A percentile compares a stretch with the other conserved stretches of the same genome.
phyloP scores from a whole-genome alignment of 2,113 vertebrate genomes.

The Lycaon pictus region DNA sequence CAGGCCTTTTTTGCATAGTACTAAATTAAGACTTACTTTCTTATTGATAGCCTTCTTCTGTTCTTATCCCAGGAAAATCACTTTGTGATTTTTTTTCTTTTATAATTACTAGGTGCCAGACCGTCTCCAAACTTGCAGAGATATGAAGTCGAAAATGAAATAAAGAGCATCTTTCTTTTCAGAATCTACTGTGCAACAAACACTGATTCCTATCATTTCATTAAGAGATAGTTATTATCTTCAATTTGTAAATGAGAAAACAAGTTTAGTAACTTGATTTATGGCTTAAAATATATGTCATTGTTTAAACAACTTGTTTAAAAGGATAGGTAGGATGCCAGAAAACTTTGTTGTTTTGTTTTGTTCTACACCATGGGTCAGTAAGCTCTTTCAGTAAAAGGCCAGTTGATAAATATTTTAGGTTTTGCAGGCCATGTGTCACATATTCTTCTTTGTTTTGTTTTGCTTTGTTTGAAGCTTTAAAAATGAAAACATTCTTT shows the following conservation, averaged over 20 bases:
- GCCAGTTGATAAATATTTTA: not conserved
- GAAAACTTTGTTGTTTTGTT: not conserved
- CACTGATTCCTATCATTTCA: not conserved
- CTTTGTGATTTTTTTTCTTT: not conserved
- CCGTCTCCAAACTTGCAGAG: not conserved
- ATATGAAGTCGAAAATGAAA: not conserved
- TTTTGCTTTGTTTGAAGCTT: constrained; percentile 2
- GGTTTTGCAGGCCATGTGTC: not conserved
- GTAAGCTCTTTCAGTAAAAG: not conserved
- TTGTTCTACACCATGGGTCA: not conserved
- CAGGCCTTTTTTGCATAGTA: not conserved
- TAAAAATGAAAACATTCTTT: not conserved
- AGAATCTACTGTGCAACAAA: not conserved
- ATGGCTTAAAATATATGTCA: not conserved
- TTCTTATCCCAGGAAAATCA: not conserved
- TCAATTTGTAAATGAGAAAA: not conserved
- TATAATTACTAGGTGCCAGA: not conserved
- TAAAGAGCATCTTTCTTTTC: not conserved
- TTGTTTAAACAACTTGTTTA: not conserved
- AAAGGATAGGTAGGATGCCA: not conserved
- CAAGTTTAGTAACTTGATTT: not conserved
- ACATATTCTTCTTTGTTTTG: not conserved
- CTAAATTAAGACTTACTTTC: constrained; percentile 33
- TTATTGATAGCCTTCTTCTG: not conserved
- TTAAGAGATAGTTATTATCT: not conserved